These are phyloP conservation scores for Diuraphis noxia DNA, from an alignment of 1,140 invertebrate species.

Conservation along the genomic window DNA sequence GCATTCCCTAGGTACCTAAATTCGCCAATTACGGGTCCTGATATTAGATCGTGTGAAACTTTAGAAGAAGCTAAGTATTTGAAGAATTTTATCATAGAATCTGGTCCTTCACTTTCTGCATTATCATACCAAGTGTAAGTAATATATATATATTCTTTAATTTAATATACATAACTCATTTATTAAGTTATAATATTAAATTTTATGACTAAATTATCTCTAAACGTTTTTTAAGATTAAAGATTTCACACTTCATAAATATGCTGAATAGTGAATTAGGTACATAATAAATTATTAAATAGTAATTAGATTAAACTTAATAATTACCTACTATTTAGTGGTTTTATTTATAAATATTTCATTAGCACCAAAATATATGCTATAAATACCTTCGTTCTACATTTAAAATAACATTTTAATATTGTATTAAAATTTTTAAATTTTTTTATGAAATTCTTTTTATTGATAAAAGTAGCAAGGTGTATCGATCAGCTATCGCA, in stretches of 20 bases:
- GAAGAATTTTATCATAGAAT: constrained; percentile 64
- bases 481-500: too few relatives aligned
- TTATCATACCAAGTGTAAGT: constrained; percentile 70
- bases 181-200: background rate
- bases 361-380: background rate
- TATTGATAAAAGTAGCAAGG: too few relatives aligned
- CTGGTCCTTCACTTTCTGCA: constrained; percentile 64
- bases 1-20: constrained; percentile 63
- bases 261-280: too few relatives aligned
- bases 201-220: background rate
- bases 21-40: constrained; percentile 61
- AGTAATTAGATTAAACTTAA: background rate
- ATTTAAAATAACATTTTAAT: too few relatives aligned
- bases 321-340: background rate
- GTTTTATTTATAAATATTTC: background rate
- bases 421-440: too few relatives aligned
- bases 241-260: background rate
- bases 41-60: constrained; percentile 59
- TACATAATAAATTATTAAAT: background rate
- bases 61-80: constrained; percentile 63
- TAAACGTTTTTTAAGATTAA: background rate
- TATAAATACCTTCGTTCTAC: too few relatives aligned
- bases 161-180: background rate
- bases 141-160: background rate
- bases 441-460: too few relatives aligned